These are phyloP conservation scores for Polyommatus iphigenia DNA, from an alignment of 2,888 invertebrate genomes.

Conservation along the genomic window DNA sequence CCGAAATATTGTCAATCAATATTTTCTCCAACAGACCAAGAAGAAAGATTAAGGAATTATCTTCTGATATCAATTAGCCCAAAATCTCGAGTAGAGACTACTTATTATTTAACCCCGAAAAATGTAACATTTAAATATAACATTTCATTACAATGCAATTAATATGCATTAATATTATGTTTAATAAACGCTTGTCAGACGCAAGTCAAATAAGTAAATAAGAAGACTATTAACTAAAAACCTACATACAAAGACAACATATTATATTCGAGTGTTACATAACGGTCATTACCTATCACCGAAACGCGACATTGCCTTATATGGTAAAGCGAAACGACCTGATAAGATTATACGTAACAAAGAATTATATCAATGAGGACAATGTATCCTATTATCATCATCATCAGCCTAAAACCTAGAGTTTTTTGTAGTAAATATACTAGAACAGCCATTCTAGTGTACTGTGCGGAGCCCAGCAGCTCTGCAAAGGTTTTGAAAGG, in stretches of 20 bases:
- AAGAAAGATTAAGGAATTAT: too few species aligned
- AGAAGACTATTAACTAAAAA: not conserved
- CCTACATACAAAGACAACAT: not conserved
- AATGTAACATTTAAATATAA: too few species aligned
- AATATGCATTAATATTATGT: too few species aligned
- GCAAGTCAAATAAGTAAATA: not conserved
- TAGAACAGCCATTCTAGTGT: too few species aligned
- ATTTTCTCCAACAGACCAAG: too few species aligned
- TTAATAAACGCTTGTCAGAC: not conserved
- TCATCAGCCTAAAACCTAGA: not conserved
- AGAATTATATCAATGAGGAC: constrained; percentile 20
- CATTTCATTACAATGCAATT: too few species aligned
- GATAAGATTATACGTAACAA: constrained; percentile 41
- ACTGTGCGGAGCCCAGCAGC: too few species aligned
- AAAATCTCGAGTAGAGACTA: too few species aligned
- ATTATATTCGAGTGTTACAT: constrained; percentile 23
- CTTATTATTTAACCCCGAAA: too few species aligned
- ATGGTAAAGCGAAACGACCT: constrained; percentile 44
- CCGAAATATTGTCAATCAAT: not conserved
- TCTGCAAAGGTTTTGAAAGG: too few species aligned
- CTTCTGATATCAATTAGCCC: too few species aligned
- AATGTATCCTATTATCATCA: not conserved
- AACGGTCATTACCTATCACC: constrained; percentile 39
- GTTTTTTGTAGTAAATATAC: not conserved
- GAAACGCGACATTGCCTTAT: constrained; percentile 46